Conservation (phyloP, 2,797 vertebrate genomes). For the Xiphorhynchus erythropygius region DNA sequence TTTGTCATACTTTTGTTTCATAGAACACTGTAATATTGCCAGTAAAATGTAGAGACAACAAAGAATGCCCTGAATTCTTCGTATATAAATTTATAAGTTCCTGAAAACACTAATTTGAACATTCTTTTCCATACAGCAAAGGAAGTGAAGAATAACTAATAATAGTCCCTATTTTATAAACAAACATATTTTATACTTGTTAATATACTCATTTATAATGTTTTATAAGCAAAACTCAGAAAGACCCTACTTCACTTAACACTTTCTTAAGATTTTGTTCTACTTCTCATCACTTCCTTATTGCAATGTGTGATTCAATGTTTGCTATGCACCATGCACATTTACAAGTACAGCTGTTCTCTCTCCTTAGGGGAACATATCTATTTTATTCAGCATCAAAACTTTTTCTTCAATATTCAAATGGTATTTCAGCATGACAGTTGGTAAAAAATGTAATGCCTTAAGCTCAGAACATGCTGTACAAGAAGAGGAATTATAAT, state of each 20-base stretch:
- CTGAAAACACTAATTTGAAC: not conserved
- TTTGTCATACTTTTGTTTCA: not conserved
- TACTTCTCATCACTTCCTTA: not conserved
- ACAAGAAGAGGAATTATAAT: not conserved
- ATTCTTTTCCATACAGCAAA: not conserved
- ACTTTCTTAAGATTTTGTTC: not conserved
- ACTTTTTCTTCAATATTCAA: not conserved
- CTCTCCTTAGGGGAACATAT: not conserved
- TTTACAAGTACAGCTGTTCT: not conserved
- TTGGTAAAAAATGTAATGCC: not conserved
- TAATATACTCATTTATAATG: not conserved
- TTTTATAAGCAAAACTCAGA: not conserved
- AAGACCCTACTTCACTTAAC: not conserved
- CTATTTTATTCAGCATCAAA: not conserved
- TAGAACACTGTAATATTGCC: not conserved
- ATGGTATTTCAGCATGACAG: not conserved
- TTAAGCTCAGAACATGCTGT: not conserved
- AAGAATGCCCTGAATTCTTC: not conserved
- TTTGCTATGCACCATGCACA: not conserved
- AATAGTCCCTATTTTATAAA: not conserved
- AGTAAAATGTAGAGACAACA: not conserved
- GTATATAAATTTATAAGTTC: not conserved
- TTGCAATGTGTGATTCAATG: not conserved
- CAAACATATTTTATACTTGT: not conserved
- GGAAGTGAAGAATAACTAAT: not conserved